Evolutionary conservation across 2,113 vertebrate species (phyloP).

Genomic region (Psophia crepitans): DNA sequence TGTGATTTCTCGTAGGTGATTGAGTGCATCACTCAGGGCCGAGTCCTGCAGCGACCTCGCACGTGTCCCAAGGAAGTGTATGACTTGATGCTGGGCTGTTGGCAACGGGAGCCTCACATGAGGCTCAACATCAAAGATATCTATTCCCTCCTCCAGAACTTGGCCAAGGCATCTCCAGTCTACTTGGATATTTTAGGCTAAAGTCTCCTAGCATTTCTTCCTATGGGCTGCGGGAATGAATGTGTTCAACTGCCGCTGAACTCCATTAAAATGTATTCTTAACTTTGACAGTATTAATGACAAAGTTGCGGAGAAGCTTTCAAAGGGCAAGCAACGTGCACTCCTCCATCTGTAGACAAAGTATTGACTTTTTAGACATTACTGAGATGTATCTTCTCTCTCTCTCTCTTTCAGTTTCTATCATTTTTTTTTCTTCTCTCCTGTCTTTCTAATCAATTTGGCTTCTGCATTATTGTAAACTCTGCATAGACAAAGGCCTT

Average conservation of each 20-base stretch:
- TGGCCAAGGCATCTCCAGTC: constrained; percentile 97
- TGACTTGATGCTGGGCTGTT: constrained; percentile 98
- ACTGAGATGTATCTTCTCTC: constrained; percentile 67
- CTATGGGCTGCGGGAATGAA: constrained; percentile 63
- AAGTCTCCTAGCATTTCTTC: constrained; percentile 60
- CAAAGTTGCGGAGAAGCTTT: constrained; percentile 76
- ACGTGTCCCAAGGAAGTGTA: constrained; percentile 98
- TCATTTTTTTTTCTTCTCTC: constrained; percentile 47
- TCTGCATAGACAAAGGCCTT: constrained; percentile 93
- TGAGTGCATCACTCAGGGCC: constrained; percentile 98
- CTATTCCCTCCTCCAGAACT: constrained; percentile 92
- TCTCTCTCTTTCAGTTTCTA: constrained; percentile 68
- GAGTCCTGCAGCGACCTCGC: constrained; percentile 95
- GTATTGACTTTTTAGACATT: constrained; percentile 75
- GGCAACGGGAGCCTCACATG: constrained; percentile 97
- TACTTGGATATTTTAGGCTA: constrained; percentile 99
- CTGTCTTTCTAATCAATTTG: constrained; percentile 75
- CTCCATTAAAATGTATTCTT: constrained; percentile 75
- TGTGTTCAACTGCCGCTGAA: constrained; percentile 77
- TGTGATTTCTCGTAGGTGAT: constrained; percentile 84
- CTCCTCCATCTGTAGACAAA: constrained; percentile 77
- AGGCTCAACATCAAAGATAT: constrained; percentile 98
- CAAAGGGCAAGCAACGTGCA: constrained; percentile 77
- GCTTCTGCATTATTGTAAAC: constrained; percentile 86
- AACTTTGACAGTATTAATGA: constrained; percentile 77